Conservation (phyloP, 2,797 vertebrate species). For the Poeciliopsis presidionis region DNA sequence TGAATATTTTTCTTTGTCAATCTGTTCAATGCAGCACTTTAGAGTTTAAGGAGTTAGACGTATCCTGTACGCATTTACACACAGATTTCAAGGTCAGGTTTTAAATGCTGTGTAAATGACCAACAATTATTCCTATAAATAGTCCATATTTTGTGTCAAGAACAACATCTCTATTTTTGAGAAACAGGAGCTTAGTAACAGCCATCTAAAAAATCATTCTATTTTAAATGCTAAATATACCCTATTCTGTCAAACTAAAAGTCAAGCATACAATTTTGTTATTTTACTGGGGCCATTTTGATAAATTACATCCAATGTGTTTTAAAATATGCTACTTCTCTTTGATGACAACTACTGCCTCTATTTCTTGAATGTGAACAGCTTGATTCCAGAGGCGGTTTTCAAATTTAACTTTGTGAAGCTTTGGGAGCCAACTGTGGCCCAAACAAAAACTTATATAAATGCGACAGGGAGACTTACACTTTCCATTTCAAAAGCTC, state of each 20-base stretch:
- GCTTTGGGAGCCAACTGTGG: not conserved
- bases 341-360: not conserved
- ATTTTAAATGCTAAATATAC: not conserved
- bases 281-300: not conserved
- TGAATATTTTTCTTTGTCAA: not conserved
- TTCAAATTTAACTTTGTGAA: not conserved
- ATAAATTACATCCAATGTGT: not conserved
- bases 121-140: not conserved
- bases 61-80: not conserved
- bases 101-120: not conserved
- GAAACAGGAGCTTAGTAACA: not conserved
- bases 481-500: not conserved
- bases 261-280: not conserved
- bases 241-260: not conserved
- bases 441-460: not conserved
- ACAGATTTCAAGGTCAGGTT: not conserved
- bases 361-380: not conserved
- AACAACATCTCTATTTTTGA: not conserved
- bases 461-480: not conserved
- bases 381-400: not conserved
- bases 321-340: conserved; percentile 8
- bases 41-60: not conserved
- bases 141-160: not conserved
- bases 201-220: not conserved
- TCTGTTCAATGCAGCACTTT: not conserved